phyloP scores from a whole-genome alignment of 2,888 invertebrate genomes.

The Ochropleura leucogaster region DNA sequence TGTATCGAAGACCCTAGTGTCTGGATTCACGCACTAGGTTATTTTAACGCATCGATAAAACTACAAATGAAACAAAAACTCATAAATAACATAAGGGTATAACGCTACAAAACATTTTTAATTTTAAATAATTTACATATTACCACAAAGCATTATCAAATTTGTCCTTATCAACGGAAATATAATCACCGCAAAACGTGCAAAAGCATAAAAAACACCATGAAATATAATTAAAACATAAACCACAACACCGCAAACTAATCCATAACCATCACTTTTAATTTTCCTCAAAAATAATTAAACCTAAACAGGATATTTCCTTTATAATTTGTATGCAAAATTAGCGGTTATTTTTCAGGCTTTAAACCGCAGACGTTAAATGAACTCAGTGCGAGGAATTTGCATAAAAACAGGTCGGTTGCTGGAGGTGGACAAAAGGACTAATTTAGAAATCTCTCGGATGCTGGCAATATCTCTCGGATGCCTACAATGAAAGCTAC shows the following conservation, averaged over 20 bases:
- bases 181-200: neutral
- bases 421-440: slow-evolving; percentile 63
- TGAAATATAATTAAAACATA: slow-evolving; percentile 15
- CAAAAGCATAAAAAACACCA: slow-evolving; percentile 2
- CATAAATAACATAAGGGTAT: neutral
- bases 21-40: slow-evolving; percentile 49
- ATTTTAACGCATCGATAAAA: neutral
- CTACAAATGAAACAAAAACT: neutral
- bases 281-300: slow-evolving; percentile 46
- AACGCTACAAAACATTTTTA: neutral
- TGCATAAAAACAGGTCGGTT: slow-evolving; percentile 60
- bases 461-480: slow-evolving; percentile 25
- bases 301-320: slow-evolving; percentile 19
- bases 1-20: slow-evolving; percentile 40
- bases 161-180: slow-evolving; percentile 13
- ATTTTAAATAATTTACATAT: neutral
- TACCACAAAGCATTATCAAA: slow-evolving; percentile 3
- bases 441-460: slow-evolving; percentile 65
- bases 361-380: slow-evolving; percentile 30
- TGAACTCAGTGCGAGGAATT: slow-evolving; percentile 57
- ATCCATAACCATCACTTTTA: slow-evolving; percentile 41
- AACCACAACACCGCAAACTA: slow-evolving; percentile 25
- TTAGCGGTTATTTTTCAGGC: slow-evolving; percentile 37
- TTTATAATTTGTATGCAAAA: slow-evolving; percentile 44
- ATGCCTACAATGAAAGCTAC: slow-evolving; percentile 57